Conservation (phyloP, 2,797 vertebrate species). For the Muscicapa comitata region DNA sequence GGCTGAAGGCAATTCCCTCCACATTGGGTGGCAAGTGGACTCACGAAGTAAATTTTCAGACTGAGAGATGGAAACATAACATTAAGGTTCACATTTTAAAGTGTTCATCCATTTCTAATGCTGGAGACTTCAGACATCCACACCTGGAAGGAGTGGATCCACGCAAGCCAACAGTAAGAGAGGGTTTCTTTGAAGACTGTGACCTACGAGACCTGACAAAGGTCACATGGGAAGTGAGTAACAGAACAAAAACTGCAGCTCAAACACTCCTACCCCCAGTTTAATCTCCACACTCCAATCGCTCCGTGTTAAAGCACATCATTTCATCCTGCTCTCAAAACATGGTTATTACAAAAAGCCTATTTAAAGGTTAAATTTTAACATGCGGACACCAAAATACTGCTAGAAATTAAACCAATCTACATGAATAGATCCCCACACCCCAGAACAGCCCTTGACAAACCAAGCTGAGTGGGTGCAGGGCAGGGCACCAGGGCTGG, state of each 20-base stretch:
- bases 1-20: neutral
- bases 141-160: neutral
- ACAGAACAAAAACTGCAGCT: neutral
- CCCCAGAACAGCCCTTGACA: neutral
- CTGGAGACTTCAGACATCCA: neutral
- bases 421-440: neutral
- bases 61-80: neutral
- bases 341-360: neutral
- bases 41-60: neutral
- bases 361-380: neutral
- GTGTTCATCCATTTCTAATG: neutral
- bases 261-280: neutral
- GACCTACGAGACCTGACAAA: neutral
- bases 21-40: fast-evolving
- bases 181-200: neutral
- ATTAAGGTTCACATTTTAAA: neutral
- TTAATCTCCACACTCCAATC: neutral
- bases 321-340: neutral
- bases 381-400: neutral
- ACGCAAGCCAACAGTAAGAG: neutral
- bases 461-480: neutral
- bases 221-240: slow-evolving; percentile 21
- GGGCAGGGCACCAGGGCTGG: neutral
- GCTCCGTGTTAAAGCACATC: neutral
- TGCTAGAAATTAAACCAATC: neutral